Evolutionary conservation across 1,140 invertebrate species (phyloP).

Genomic region (Ceratitis capitata): DNA sequence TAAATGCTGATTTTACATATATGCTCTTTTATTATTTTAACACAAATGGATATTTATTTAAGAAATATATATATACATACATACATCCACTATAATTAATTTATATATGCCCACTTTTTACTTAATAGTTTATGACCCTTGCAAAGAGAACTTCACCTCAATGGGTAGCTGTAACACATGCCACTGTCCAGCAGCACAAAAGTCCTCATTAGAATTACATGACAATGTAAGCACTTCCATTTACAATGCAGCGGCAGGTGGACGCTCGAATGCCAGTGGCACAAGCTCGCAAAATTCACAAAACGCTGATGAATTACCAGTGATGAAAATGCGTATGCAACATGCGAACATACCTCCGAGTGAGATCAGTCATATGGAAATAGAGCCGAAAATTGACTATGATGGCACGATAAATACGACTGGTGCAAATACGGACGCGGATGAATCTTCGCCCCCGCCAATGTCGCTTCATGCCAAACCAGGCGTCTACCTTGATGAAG

Average conservation of each 20-base stretch:
- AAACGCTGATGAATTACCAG: constrained; percentile 38
- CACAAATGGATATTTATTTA: too few relatives aligned
- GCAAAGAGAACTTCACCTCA: constrained; percentile 41
- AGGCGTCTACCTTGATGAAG: not conserved
- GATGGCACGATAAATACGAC: not conserved
- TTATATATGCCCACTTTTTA: not conserved
- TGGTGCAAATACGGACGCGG: constrained; percentile 42
- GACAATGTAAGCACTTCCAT: constrained; percentile 8
- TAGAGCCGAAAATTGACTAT: constrained; percentile 44
- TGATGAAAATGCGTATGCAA: constrained; percentile 41
- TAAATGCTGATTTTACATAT: not conserved
- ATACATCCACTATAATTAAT: not conserved
- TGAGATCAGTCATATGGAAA: constrained; percentile 39
- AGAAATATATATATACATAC: not conserved
- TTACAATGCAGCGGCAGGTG: constrained; percentile 29
- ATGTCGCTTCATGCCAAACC: constrained; percentile 7
- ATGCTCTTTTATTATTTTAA: too few relatives aligned
- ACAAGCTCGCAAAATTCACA: constrained; percentile 43
- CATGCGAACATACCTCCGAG: constrained; percentile 29
- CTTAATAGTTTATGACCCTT: constrained; percentile 42
- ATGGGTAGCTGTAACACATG: constrained; percentile 37
- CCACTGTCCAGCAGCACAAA: constrained; percentile 37
- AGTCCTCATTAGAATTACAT: constrained; percentile 41
- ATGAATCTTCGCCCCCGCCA: constrained; percentile 54
- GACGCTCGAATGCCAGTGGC: constrained; percentile 31